A percentile compares a stretch with the other conserved stretches of the same genome.
phyloP scores from a whole-genome alignment of 1,140 invertebrate species.

The Euschistus heros region DNA sequence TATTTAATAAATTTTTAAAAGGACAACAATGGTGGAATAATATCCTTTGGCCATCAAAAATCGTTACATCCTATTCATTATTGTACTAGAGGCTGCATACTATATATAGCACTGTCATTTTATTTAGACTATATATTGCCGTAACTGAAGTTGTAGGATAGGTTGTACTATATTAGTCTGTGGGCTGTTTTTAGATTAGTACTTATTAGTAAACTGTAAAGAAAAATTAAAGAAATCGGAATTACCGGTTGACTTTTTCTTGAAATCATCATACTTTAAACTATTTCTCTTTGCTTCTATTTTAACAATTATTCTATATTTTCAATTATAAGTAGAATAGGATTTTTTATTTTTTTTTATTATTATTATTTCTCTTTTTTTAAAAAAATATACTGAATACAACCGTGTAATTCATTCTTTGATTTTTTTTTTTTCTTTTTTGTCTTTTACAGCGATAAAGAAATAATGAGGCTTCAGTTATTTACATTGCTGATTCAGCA shows the following conservation, averaged over 20 bases:
- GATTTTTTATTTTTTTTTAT: not conserved
- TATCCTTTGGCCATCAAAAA: no score
- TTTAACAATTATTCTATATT: not conserved
- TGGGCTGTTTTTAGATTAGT: no score
- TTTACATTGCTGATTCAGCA: slow-evolving; percentile 3
- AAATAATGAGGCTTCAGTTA: slow-evolving; percentile 1
- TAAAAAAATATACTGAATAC: not conserved
- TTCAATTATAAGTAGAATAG: not conserved
- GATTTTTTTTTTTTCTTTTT: slow-evolving; percentile 7
- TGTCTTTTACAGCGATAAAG: slow-evolving; percentile 5
- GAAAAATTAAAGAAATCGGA: not conserved
- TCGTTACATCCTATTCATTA: no score
- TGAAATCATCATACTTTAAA: not conserved
- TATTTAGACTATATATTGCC: no score
- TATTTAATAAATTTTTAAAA: no score
- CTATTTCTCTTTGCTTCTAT: not conserved
- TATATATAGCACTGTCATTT: no score
- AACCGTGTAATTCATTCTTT: slow-evolving; percentile 13
- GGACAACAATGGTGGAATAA: no score
- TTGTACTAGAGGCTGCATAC: no score
- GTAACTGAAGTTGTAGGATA: no score
- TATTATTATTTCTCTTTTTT: not conserved
- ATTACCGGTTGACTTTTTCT: slow-evolving; percentile 5
- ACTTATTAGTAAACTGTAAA: no score
- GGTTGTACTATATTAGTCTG: no score